phyloP scores from a whole-genome alignment of 2,888 invertebrate genomes.

The Eupithecia subumbrata region DNA sequence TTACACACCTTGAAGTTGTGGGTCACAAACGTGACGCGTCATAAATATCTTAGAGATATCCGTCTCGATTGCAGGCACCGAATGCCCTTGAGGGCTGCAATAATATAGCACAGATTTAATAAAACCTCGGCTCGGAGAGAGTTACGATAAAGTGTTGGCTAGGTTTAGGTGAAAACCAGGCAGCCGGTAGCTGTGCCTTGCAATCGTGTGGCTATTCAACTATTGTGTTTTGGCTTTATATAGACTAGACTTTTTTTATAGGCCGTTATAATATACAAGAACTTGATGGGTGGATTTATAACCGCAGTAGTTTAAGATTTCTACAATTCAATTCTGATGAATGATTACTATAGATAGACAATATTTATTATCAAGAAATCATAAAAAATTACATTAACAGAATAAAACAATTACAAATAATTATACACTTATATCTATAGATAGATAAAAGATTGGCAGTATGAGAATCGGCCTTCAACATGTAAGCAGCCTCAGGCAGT shows the following conservation, averaged over 20 bases:
- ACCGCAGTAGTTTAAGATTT: background rate
- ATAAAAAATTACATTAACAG: no score
- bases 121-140: slow-evolving; percentile 68
- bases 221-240: background rate
- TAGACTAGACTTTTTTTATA: background rate
- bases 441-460: background rate
- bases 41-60: slow-evolving; percentile 52
- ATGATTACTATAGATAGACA: background rate
- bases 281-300: background rate
- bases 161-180: slow-evolving; percentile 16
- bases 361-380: no score
- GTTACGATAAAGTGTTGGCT: slow-evolving; percentile 71
- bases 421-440: no score
- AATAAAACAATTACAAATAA: no score
- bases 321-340: background rate
- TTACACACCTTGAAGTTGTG: slow-evolving; percentile 30
- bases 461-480: slow-evolving; percentile 14
- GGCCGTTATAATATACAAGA: background rate
- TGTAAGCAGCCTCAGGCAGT: slow-evolving; percentile 49
- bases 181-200: background rate
- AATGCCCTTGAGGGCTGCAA: slow-evolving; percentile 67
- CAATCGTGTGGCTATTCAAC: background rate
- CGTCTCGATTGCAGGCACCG: slow-evolving; percentile 60
- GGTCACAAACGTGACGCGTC: slow-evolving; percentile 44
- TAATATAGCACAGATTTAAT: slow-evolving; percentile 74